Evolutionary conservation across 1,140 invertebrate species (phyloP).

Genomic region (Drosophila ercepeae): DNA sequence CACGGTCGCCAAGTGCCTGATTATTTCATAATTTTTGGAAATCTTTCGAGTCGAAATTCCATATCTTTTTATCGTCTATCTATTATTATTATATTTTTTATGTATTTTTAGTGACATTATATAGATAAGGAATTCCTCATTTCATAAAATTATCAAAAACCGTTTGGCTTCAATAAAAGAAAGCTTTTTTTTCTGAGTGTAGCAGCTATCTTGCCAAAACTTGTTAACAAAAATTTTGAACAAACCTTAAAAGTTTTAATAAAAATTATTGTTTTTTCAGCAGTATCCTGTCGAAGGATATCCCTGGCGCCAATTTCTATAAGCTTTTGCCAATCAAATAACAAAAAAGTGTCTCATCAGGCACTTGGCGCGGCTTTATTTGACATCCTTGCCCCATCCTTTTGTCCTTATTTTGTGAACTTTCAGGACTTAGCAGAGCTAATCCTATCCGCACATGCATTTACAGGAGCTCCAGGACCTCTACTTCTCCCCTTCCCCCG

Average conservation of each 20-base stretch:
- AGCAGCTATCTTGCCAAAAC: not conserved
- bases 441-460: constrained; percentile 40
- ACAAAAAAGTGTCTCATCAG: too few relatives aligned
- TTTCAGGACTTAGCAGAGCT: not conserved
- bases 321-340: too few relatives aligned
- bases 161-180: too few relatives aligned
- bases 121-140: not conserved
- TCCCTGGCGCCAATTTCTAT: too few relatives aligned
- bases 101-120: too few relatives aligned
- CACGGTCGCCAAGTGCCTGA: not conserved
- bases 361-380: too few relatives aligned
- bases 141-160: too few relatives aligned
- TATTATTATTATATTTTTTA: not conserved
- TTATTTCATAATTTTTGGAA: too few relatives aligned
- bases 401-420: not conserved
- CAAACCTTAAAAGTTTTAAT: too few relatives aligned
- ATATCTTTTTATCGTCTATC: not conserved
- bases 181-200: not conserved
- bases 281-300: too few relatives aligned
- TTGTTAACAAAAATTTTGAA: not conserved
- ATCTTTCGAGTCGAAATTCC: not conserved
- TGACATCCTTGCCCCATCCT: too few relatives aligned
- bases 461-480: constrained; percentile 36
- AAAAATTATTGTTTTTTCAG: too few relatives aligned
- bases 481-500: not conserved